Base-by-base conservation (phyloP, 2,113 vertebrate species). In the Notiomystis cincta region DNA sequence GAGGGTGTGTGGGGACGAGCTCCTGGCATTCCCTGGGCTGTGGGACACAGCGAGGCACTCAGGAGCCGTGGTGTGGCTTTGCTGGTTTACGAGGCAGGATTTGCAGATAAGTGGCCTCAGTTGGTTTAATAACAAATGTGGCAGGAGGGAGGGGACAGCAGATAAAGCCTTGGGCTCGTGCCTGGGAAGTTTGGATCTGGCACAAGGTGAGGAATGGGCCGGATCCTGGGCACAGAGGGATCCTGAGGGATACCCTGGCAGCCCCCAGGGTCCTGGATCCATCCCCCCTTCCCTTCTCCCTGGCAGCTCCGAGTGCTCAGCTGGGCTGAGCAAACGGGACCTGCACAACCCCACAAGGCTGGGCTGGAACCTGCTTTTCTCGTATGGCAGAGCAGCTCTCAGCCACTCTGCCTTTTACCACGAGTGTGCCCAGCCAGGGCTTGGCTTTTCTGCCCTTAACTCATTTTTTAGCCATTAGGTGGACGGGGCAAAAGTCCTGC, bases 101-200 rank as follows among this genome's bases (percentile, higher is more conserved):
- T 45, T 66, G 93, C 6, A 86, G 92, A 91, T 66, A 62, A 78
- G 89, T 2, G 4, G 54, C 5, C 0, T 10, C 3, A 5, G 50
- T 25, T 89, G 77, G 70, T 70, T 87, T 10, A 30, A 42, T 10
- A 70, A 42, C 87, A 87, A 91, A 12, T 4, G 92, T 71, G 87
- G 91, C 87, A 92, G 92, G 44, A 95, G 90, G 95, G 92, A 94
- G 65, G 69, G 42, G 56, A 75, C 5, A 11, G 88, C 90, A 70
- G 93, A 94, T 69, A 93, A 96, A 97, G 57, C 86, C 78, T 7
- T 62, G 83, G 91, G 80, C 93, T 95, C 18, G 12, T 77, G 91
- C 82, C 76, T 57, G 85, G 28, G 10, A 6, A 31, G 15, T 57
- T 76, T 20, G 64, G 14, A 45, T 61, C 20, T 28, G 40, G 8